A percentile compares a stretch with the other conserved stretches of the same genome.
Evolutionary conservation across 2,113 vertebrate species (phyloP).

Genomic region (Melanerpes aurifrons): DNA sequence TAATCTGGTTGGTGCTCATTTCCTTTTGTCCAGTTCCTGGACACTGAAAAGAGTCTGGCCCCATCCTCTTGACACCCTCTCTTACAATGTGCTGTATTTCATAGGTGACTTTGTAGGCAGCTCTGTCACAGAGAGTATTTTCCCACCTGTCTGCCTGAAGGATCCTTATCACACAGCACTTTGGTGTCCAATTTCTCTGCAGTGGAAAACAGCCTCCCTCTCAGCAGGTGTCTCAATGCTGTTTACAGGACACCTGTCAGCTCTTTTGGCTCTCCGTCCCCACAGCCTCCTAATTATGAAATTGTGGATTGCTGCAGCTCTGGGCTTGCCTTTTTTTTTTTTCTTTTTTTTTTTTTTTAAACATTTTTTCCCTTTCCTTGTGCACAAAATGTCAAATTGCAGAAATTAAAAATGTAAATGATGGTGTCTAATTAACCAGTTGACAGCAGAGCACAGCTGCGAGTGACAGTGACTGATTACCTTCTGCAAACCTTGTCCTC

Average conservation of each 20-base stretch:
- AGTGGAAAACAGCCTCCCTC: slow-evolving; percentile 24
- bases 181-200: slow-evolving; percentile 18
- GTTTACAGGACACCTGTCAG: slow-evolving; percentile 74
- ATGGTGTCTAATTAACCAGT: slow-evolving; percentile 92
- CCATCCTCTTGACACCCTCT: no score
- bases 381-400: slow-evolving; percentile 85
- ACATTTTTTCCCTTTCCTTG: background rate
- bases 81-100: background rate
- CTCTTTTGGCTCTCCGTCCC: slow-evolving; percentile 50
- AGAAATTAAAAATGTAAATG: slow-evolving; percentile 98
- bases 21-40: no score
- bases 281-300: slow-evolving; percentile 75
- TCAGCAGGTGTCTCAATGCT: slow-evolving; percentile 49
- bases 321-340: background rate
- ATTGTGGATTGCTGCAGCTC: slow-evolving; percentile 59
- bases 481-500: slow-evolving; percentile 79
- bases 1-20: no score
- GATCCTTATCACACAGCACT: background rate
- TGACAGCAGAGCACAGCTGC: slow-evolving; percentile 91
- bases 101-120: background rate
- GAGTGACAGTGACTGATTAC: slow-evolving; percentile 94
- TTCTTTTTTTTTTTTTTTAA: background rate
- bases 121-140: background rate
- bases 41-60: no score
- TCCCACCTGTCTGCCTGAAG: slow-evolving; percentile 7